Percentiles rank a stretch among this genome's conserved stretches.
Evolutionary conservation across 2,113 vertebrate genomes (phyloP).

Genomic region (Ascaphus truei): DNA sequence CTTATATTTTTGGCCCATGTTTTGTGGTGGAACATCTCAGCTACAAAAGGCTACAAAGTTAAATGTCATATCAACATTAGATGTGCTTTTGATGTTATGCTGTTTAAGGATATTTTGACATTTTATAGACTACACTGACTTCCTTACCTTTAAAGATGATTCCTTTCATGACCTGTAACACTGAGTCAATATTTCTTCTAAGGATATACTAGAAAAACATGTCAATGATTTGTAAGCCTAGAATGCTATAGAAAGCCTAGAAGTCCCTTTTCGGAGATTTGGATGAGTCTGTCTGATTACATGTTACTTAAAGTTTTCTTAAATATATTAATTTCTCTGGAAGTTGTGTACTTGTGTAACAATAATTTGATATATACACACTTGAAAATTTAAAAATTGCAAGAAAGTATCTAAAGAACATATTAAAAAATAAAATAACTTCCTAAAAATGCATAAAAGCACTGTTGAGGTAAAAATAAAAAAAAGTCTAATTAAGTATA

Average conservation of each 20-base stretch:
- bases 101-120: slow-evolving; percentile 23
- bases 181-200: slow-evolving; percentile 7
- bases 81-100: slow-evolving; percentile 1
- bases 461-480: too few species aligned
- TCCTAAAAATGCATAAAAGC: too few species aligned
- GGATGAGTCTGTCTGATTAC: background rate
- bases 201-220: background rate
- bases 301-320: too few species aligned
- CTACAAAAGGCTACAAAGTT: slow-evolving; percentile 20
- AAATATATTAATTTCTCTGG: too few species aligned
- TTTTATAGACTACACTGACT: slow-evolving; percentile 4
- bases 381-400: too few species aligned
- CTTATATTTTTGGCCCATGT: background rate
- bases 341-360: too few species aligned
- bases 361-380: too few species aligned
- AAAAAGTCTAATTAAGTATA: too few species aligned
- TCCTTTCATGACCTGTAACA: background rate
- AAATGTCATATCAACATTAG: slow-evolving; percentile 21
- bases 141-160: slow-evolving; percentile 14
- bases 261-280: background rate
- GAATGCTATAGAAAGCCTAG: background rate
- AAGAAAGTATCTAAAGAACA: too few species aligned
- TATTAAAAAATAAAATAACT: too few species aligned
- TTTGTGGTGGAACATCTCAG: slow-evolving; percentile 12
- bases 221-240: background rate